These are phyloP conservation scores for Microtus richardsoni DNA, from an alignment of 2,113 vertebrate genomes.

Conservation along the genomic window DNA sequence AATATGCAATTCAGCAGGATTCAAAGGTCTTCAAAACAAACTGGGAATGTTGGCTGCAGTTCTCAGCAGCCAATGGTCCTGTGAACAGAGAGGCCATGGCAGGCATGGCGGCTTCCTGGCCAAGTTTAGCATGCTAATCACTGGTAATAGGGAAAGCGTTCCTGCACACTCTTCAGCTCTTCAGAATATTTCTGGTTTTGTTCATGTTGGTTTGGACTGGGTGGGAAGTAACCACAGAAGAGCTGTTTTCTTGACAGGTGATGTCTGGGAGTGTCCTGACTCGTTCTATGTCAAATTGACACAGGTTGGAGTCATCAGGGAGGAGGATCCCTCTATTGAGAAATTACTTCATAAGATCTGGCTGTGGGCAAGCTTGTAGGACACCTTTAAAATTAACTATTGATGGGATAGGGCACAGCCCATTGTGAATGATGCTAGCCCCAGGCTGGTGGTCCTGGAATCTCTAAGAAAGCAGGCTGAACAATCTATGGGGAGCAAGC, in stretches of 20 bases:
- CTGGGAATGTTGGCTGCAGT: constrained; percentile 33
- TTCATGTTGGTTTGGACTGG: background rate
- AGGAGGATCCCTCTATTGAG: background rate
- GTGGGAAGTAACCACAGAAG: background rate
- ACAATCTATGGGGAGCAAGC: background rate
- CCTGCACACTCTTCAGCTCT: background rate
- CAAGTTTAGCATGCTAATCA: constrained; percentile 1
- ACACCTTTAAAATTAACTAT: background rate
- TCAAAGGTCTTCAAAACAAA: constrained; percentile 18
- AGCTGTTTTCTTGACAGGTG: constrained; percentile 18
- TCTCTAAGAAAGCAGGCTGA: background rate
- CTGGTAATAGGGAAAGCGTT: background rate
- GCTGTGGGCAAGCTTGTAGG: background rate
- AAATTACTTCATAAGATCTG: background rate
- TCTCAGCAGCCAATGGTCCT: background rate
- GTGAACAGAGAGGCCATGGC: background rate
- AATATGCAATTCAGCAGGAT: constrained; percentile 26
- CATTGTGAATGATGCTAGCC: background rate
- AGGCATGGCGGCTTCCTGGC: background rate
- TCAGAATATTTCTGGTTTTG: background rate
- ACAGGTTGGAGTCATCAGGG: background rate
- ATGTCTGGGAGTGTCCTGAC: background rate
- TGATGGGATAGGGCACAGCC: background rate
- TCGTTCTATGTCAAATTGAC: background rate
- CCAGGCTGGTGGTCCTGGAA: background rate